phyloP scores from a whole-genome alignment of 1,140 invertebrate genomes.

The Pogonomyrmex californicus region DNA sequence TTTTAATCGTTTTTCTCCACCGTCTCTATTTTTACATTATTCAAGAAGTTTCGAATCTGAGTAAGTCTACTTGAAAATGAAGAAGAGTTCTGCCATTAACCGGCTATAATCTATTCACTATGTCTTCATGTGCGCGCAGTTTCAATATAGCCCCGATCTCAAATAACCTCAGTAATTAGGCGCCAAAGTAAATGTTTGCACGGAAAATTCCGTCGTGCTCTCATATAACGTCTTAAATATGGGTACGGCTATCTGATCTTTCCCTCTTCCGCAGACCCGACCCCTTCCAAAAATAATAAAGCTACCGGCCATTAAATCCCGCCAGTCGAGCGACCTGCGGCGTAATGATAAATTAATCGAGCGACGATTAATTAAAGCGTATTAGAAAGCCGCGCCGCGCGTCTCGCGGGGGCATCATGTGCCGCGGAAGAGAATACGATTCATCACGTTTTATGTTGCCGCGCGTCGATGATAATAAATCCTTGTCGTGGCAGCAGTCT shows the following conservation, averaged over 20 bases:
- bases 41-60: background rate
- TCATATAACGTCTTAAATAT: constrained; percentile 51
- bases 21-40: background rate
- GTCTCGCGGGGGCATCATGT: constrained; percentile 42
- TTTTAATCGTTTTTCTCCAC: background rate
- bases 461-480: constrained; percentile 84
- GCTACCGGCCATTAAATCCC: constrained; percentile 41
- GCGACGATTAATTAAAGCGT: constrained; percentile 82
- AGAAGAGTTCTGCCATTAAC: background rate
- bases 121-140: constrained; percentile 36
- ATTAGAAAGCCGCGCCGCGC: constrained; percentile 67
- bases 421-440: constrained; percentile 76
- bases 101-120: background rate
- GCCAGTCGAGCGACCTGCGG: background rate
- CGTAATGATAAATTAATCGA: constrained; percentile 81
- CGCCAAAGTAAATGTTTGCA: constrained; percentile 53
- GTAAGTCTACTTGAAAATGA: background rate
- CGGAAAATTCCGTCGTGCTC: constrained; percentile 39
- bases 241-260: constrained; percentile 4
- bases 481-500: constrained; percentile 71
- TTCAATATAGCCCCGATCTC: constrained; percentile 27
- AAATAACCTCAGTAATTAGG: constrained; percentile 45
- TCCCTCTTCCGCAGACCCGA: background rate
- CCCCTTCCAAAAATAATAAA: constrained; percentile 53
- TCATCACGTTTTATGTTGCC: constrained; percentile 82